Base-by-base conservation (phyloP, 2,888 invertebrate genomes). In the Lithophane socia region DNA sequence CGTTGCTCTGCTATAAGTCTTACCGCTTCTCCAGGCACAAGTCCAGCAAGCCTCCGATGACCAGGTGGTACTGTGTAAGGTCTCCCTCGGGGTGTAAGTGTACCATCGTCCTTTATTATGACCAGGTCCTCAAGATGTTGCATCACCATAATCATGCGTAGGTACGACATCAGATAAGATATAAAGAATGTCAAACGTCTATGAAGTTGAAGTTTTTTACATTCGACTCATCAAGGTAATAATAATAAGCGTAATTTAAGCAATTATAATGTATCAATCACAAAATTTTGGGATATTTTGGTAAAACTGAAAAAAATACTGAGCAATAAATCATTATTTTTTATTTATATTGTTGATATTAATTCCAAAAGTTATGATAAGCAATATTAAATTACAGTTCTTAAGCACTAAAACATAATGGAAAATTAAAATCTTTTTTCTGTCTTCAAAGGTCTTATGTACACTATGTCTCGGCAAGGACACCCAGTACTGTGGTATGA, bases 401-500 rank as follows among this genome's bases (percentile, higher is more conserved):
- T 18, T 24, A 21, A 42, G 49, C 24, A 42, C 12, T 66, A 4
- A 37, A 67, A 49, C 42, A 9, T 42, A 21, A 60, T 37, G 18
- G 12, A 58, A 24, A 7, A 49, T 66, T 76, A 3, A 13, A 49
- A 24, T 9, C 12, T 18, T 73, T 24, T 0, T 37, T 37, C 29
- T 65, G 16, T 49, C 24, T 64, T 85, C 82, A 42, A 78, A 90
- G 90, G 73, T 63, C 42, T 80, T 9, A 73, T 77, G 56, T 90
- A 89, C 61, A 54, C 74, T 42, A 79, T 58, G 16, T 86, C 82
- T 10, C 67, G 52, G 37, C 66, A 72, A 24, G 82, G 82, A 24
- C 71, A 73, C 10, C 58, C 63, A 37, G 64, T 77, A 10, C 47
- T 86, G 5, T 80, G 73, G 63, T 82, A 67, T 24, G 52, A 78